Evolutionary conservation across 1,140 invertebrate species (phyloP), one percentile per base, ranked within the genome.

Genomic region (Pissodes strobi): DNA sequence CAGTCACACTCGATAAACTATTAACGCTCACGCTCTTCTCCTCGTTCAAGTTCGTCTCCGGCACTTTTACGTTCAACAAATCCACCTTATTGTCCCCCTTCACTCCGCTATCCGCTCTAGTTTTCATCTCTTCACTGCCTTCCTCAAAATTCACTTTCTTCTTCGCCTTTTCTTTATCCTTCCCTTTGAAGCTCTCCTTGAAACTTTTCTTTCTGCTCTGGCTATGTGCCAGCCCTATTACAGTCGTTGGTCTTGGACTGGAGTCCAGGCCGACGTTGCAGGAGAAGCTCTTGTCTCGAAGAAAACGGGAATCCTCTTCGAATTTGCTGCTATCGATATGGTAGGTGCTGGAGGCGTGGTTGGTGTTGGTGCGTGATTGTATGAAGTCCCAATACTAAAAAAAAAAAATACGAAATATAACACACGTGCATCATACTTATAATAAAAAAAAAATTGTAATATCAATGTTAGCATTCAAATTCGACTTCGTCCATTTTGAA

Each of bases 241-340:
- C 88, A 1, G 88, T 89, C 52, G 86, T 85, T 0, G 88, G 86
- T 21, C 88, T 78, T 21, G 84, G 83, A 2, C 85, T 82, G 25
- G 82, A 81, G 72, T 90, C 86, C 22, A 90, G 74, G 5, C 88
- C 88, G 53, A 87, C 86, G 34, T 88, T 88, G 70, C 86, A 90
- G 13, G 88, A 89, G n/a, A n/a, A n/a, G n/a, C n/a, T n/a, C 73
- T 88, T 88, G 67, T 87, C 86, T 0, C 86, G 76, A 13, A 87
- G 75, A 67, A 81, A 79, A 8, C 72, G 74, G 15, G 79, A 78
- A 22, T 78, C 76, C 12, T 79, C 75, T 63, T 81, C 78, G 23
- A 66, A 73, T 17, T 71, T 73, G 30, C 75, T 73, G 6, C 58
- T 67, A 21, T 78, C 74, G 39, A 79, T 77, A 58, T 77, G 76